Base-by-base conservation (phyloP, 1,140 invertebrate genomes). In the Chelonus insularis region DNA sequence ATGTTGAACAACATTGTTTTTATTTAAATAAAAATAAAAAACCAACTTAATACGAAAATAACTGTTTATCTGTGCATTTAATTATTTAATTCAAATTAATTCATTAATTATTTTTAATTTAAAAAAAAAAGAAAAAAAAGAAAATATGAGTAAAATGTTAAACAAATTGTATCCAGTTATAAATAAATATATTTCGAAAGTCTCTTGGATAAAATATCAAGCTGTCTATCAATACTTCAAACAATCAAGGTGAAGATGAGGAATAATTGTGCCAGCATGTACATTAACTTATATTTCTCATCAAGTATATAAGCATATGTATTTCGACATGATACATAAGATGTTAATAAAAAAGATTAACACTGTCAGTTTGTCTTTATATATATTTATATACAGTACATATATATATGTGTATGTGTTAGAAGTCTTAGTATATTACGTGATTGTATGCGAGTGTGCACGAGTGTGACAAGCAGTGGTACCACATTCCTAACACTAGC, bases 401-500 rank as follows among this genome's bases (percentile, higher is more conserved):
- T 11, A 51, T n/a, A 16, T 18, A 23, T 37, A 36, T 50, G 23
- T 58, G 21, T 58, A 29, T 29, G 50, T 54, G 21, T 45, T 29
- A 11, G 16, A 36, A 6, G 23, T 58, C 37, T 25, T 39, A 54
- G 14, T 6, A 29, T 36, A 45, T 55, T n/a, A n/a, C n/a, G 37
- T 23, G 47, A 43, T 50, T 56, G 34, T 45, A 65, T 60, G 66
- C 65, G 54, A 20, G 45, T 62, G 58, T 62, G 62, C 62, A 60
- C 57, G 72, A 77, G 75, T 78, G 78, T 81, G 77, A 81, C 79
- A 81, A 81, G 79, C 70, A 68, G 79, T 78, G 73, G 75, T 80
- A 81, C 79, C 79, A 72, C 79, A 81, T 81, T 81, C 79, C 78
- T 81, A 81, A 81, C 77, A 80, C 79, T 73, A 79, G 69, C 58